Conservation (phyloP, 2,797 vertebrate genomes). For the Vireo griseus region DNA sequence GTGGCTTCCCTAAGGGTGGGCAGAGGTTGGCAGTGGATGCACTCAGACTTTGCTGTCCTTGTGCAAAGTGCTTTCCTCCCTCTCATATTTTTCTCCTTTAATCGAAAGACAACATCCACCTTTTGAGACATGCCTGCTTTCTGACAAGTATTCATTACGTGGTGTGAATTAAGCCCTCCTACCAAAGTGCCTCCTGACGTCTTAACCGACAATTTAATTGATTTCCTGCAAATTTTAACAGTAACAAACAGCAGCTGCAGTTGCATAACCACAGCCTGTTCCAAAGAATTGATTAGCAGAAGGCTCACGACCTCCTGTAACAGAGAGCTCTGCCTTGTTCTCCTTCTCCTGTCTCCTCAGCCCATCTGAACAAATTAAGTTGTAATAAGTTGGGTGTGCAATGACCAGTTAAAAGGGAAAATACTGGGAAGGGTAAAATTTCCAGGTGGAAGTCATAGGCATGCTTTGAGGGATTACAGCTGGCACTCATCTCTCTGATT, state of each 20-base stretch:
- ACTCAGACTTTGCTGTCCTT: fast-evolving
- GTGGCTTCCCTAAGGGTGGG: neutral
- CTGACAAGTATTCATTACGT: neutral
- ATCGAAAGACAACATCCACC: neutral
- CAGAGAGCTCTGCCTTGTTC: neutral
- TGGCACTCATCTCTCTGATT: neutral
- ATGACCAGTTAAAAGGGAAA: neutral
- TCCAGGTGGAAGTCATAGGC: neutral
- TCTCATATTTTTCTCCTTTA: neutral
- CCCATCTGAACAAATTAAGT: neutral
- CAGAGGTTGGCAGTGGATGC: neutral
- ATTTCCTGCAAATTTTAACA: neutral
- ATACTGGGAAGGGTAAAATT: neutral
- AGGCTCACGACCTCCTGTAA: neutral
- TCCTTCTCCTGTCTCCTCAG: neutral
- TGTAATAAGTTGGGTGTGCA: neutral
- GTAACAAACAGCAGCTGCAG: neutral
- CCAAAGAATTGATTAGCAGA: neutral
- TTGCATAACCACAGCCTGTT: neutral
- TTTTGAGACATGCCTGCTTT: neutral
- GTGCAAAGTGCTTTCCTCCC: neutral
- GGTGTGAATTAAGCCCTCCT: neutral
- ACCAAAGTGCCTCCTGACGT: neutral
- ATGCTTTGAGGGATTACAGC: neutral
- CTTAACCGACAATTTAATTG: neutral